These are phyloP conservation scores for Odocoileus hemionus DNA, from an alignment of 2,113 vertebrate genomes.

Conservation along the genomic window DNA sequence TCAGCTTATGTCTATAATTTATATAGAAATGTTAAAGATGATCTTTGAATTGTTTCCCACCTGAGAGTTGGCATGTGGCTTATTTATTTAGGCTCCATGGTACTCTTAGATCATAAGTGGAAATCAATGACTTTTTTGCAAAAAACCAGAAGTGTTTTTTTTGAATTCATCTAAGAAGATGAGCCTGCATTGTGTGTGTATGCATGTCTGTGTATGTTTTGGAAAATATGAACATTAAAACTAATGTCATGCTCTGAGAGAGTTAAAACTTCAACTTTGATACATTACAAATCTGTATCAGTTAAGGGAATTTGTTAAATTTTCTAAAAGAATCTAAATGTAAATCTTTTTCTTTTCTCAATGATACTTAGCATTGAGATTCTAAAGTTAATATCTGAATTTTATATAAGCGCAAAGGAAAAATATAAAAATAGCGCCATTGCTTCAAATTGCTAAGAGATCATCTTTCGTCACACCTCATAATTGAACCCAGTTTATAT, in stretches of 20 bases:
- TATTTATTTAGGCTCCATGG: slow-evolving; percentile 15
- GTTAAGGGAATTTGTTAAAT: background rate
- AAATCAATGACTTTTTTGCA: slow-evolving; percentile 25
- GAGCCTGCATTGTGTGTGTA: background rate
- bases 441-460: background rate
- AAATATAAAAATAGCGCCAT: background rate
- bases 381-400: slow-evolving; percentile 28
- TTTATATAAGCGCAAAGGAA: slow-evolving; percentile 16
- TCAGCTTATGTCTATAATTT: background rate
- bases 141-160: slow-evolving; percentile 29
- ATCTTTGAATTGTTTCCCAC: background rate
- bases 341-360: background rate
- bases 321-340: slow-evolving; percentile 1
- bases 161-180: too few species aligned
- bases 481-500: slow-evolving; percentile 12
- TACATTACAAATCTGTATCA: background rate
- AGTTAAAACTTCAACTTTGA: background rate
- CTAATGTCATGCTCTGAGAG: background rate
- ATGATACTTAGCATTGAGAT: too few species aligned
- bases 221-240: slow-evolving; percentile 25
- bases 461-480: too few species aligned
- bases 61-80: background rate
- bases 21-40: slow-evolving; percentile 16
- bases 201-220: background rate
- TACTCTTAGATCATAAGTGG: slow-evolving; percentile 5